phyloP scores from a whole-genome alignment of 2,888 invertebrate species.

The Chrysolina haemoptera region DNA sequence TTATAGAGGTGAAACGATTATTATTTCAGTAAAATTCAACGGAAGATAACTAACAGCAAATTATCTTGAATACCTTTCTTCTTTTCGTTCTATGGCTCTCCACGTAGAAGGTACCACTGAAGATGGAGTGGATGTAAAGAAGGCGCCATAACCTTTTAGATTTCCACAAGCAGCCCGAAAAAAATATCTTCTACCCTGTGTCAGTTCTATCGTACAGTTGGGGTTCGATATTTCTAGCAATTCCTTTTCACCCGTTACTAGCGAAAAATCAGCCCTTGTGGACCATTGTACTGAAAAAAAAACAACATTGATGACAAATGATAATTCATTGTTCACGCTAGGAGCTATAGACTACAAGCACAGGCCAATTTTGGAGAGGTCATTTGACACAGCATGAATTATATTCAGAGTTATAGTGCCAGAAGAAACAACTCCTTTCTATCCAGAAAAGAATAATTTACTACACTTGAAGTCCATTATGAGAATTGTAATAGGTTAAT shows the following conservation, averaged over 20 bases:
- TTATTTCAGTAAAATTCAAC: no score
- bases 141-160: conserved; percentile 90
- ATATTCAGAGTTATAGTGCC: no score
- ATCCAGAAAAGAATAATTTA: no score
- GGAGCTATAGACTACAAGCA: no score
- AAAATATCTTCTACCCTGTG: conserved; percentile 90
- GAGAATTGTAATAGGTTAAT: no score
- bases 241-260: conserved; percentile 85
- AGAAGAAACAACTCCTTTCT: no score
- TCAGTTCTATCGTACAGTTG: conserved; percentile 79
- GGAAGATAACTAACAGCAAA: no score
- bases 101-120: conserved; percentile 95
- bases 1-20: no score
- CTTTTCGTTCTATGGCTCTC: conserved; percentile 85
- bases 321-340: not conserved
- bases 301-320: conserved; percentile 2
- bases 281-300: conserved; percentile 91
- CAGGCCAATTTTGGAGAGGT: no score
- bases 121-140: conserved; percentile 82
- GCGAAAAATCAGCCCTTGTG: conserved; percentile 85
- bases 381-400: no score
- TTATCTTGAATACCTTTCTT: conserved; percentile 69
- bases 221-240: conserved; percentile 79
- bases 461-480: no score
- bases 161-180: conserved; percentile 95